Percentiles rank a stretch among this genome's conserved stretches.
phyloP scores from a whole-genome alignment of 2,113 vertebrate genomes.

The Neofelis nebulosa region DNA sequence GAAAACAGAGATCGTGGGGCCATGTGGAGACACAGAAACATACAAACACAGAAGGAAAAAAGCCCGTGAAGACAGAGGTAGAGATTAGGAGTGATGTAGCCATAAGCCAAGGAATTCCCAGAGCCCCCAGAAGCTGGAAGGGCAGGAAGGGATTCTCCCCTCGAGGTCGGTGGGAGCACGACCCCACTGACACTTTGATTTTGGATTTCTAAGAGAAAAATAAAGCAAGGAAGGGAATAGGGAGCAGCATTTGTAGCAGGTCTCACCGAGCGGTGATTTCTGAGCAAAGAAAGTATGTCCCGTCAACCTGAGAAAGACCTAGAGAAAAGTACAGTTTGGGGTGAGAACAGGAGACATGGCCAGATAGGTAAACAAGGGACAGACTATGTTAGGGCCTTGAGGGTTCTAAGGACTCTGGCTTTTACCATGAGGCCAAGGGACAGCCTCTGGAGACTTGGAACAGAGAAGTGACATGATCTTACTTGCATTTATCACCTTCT shows the following conservation, averaged over 20 bases:
- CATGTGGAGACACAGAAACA: background rate
- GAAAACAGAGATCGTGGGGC: background rate
- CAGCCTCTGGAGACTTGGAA: background rate
- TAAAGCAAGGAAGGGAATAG: background rate
- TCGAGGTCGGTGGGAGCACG: background rate
- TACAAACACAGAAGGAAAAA: background rate
- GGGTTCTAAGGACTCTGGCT: background rate
- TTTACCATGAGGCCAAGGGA: background rate
- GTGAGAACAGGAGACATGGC: background rate
- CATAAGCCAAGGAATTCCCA: background rate
- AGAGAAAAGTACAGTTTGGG: background rate
- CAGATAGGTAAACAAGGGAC: too few species aligned
- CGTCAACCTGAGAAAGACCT: background rate
- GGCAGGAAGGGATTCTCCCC: background rate
- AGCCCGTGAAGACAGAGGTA: background rate
- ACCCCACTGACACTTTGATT: background rate
- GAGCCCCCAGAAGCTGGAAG: background rate
- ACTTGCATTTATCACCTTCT: background rate
- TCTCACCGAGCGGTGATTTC: fast-evolving
- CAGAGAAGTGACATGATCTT: background rate
- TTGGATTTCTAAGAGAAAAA: background rate
- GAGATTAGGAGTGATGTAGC: background rate
- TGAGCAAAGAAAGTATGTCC: background rate
- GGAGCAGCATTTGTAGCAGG: fast-evolving
- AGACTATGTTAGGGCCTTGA: background rate